Evolutionary conservation across 2,797 vertebrate genomes (phyloP).

Genomic region (Enteromius radiatus): DNA sequence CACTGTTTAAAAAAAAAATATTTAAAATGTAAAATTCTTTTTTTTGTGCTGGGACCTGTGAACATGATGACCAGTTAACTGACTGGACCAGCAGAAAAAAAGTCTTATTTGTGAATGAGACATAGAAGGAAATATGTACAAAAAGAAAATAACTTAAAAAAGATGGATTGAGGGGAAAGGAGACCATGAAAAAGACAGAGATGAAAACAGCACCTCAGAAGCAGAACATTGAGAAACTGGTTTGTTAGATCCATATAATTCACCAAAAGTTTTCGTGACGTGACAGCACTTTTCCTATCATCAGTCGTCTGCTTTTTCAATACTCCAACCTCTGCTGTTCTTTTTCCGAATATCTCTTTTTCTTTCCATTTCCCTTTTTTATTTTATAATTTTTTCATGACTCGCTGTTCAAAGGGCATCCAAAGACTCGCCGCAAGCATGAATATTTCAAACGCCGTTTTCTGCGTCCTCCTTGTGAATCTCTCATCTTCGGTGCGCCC

Average conservation of each 20-base stretch:
- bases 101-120: neutral
- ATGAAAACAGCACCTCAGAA: slow-evolving; percentile 24
- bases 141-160: slow-evolving; percentile 28
- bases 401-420: slow-evolving; percentile 49
- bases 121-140: neutral
- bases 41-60: neutral
- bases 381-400: slow-evolving; percentile 27
- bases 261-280: slow-evolving; percentile 16
- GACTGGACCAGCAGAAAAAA: neutral
- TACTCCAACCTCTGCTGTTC: slow-evolving; percentile 24
- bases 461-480: slow-evolving; percentile 68
- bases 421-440: slow-evolving; percentile 67
- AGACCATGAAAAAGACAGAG: neutral
- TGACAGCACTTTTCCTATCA: slow-evolving; percentile 37
- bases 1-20: neutral
- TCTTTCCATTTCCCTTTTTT: slow-evolving; percentile 18
- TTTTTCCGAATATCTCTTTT: slow-evolving; percentile 2
- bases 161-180: slow-evolving; percentile 17
- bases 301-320: slow-evolving; percentile 13
- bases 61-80: neutral
- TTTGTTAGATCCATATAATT: slow-evolving; percentile 34
- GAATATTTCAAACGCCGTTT: slow-evolving; percentile 75
- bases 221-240: slow-evolving; percentile 16
- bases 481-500: slow-evolving; percentile 44
- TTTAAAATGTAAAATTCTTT: neutral